Conservation (phyloP, 2,797 vertebrate species). For the Mionectes olivaceus region DNA sequence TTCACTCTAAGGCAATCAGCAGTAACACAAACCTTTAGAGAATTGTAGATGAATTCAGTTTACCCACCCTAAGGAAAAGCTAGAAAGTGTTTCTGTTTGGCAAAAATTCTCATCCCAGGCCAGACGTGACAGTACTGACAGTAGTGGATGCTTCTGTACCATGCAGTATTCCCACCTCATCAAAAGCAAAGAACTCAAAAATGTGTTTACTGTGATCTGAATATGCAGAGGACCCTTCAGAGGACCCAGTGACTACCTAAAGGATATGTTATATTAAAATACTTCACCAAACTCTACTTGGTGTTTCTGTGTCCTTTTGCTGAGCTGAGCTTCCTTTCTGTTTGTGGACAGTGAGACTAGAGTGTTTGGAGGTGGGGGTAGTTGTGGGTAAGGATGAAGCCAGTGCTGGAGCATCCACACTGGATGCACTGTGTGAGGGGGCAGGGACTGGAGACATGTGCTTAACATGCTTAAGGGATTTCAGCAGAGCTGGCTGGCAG, state of each 20-base stretch:
- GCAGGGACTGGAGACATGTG: accelerated
- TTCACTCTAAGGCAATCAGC: neutral
- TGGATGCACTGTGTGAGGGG: accelerated
- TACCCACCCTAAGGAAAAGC: neutral
- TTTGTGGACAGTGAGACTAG: neutral
- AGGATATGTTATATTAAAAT: neutral
- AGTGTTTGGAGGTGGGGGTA: neutral
- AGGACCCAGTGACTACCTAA: neutral
- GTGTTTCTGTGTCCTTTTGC: accelerated
- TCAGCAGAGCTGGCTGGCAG: neutral
- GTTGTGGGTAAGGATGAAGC: neutral
- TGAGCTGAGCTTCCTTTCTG: neutral
- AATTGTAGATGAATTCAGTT: neutral
- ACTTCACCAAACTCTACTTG: neutral
- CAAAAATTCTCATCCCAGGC: neutral
- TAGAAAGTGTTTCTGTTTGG: neutral
- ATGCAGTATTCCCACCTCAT: neutral
- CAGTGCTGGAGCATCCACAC: accelerated
- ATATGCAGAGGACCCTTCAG: neutral
- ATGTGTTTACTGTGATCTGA: neutral
- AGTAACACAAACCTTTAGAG: neutral
- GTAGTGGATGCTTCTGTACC: neutral
- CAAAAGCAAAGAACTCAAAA: neutral
- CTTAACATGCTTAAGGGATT: neutral
- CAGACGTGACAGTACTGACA: neutral